Evolutionary conservation across 2,888 invertebrate species (phyloP), one percentile per base, ranked within the genome.

Genomic region (Thyatira batis): DNA sequence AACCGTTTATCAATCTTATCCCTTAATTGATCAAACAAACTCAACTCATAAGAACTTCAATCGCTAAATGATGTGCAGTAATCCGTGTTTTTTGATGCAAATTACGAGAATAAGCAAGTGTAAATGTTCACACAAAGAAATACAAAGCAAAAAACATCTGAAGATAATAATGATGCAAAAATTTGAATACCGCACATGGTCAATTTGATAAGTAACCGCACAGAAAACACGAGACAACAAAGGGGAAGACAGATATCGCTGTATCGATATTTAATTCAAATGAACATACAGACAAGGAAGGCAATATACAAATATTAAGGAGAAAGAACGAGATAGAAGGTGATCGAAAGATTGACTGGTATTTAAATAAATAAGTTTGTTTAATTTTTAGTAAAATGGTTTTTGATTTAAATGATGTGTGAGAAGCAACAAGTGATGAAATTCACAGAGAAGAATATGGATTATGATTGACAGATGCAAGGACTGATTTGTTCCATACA

Each of bases 161-260:
- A 13, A 27, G 9, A 27, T 71, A 65, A 72, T 61, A 65, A 63
- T 72, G 69, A 69, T 61, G 65, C 53, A 52, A 60, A 63, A 65
- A 76, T 81, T 82, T 79, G 68, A 83, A 87, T 86, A 82, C 71
- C 70, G 81, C 79, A 76, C 82, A 85, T 76, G 89, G 89, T 89
- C 89, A 89, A 89, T 89, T 89, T 85, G 81, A 79, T 73, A 76
- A 71, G 78, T 77, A 80, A 86, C 85, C 83, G 71, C 80, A 82
- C 62, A 67, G 65, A 73, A 67, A 69, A 64, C 66, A 63, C 53
- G 58, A 67, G 25, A 61, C 55, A 57, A 53, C 63, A 27, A 27
- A 27, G 48, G 48, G 20, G 27, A 10, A 39, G 13, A 17, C 17
- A 8, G 30, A 30, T 30, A 71, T 75, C 70, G 67, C 60, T 69